Conservation (phyloP, 1,140 invertebrate genomes). For the Babylonia areolata region DNA sequence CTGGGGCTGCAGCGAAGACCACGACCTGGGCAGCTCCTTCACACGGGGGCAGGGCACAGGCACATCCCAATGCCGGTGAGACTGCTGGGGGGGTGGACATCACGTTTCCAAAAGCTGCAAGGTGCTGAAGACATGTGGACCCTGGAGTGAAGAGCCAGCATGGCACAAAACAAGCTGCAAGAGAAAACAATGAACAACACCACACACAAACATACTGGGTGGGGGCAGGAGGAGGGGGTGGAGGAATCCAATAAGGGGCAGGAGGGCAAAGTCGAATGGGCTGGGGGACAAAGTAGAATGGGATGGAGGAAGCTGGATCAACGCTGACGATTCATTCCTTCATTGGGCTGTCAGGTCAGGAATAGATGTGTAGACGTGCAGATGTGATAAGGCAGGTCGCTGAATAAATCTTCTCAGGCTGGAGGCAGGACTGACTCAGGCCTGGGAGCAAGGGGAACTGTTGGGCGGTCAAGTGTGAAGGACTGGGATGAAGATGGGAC, state of each 20-base stretch:
- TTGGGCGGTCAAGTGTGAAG: not conserved
- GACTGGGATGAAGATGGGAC: not conserved
- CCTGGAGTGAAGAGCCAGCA: not conserved
- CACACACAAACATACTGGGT: not conserved
- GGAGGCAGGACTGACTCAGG: not conserved
- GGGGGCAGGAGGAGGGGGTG: not conserved
- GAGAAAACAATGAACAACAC: constrained; percentile 14
- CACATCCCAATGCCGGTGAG: not conserved
- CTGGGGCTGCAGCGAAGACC: not conserved
- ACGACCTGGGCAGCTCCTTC: not conserved
- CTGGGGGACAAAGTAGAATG: not conserved
- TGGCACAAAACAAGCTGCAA: not conserved
- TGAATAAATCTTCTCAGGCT: too few relatives aligned
- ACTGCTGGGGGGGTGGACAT: not conserved
- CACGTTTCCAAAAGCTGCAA: not conserved
- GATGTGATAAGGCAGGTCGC: too few relatives aligned
- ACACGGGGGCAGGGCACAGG: not conserved
- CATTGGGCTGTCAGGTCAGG: not conserved
- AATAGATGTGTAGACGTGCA: not conserved
- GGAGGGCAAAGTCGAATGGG: not conserved
- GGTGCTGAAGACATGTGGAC: not conserved
- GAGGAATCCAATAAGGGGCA: not conserved
- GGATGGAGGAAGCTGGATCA: not conserved
- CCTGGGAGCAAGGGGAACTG: not conserved
- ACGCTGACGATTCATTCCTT: not conserved